Conservation (phyloP, 2,888 invertebrate species). For the Ditula angustiorana region DNA sequence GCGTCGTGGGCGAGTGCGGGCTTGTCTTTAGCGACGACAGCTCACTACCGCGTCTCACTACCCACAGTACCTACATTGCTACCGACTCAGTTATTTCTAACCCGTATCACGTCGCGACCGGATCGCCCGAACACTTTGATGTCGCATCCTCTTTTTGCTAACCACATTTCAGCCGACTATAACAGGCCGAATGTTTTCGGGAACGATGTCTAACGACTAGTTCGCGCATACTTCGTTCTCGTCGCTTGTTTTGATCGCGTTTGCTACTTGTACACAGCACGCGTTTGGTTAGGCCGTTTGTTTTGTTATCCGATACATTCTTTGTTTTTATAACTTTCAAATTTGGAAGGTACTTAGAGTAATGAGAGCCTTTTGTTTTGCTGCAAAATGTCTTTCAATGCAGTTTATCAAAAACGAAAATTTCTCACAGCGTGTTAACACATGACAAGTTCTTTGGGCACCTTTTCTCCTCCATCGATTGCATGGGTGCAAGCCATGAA, state of each 20-base stretch:
- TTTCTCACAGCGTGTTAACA: background rate
- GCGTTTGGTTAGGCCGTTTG: background rate
- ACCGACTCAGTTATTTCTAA: constrained; percentile 70
- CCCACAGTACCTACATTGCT: constrained; percentile 41
- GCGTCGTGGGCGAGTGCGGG: constrained; percentile 65
- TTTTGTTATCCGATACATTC: background rate
- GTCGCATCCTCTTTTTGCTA: constrained; percentile 82
- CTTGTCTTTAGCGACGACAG: constrained; percentile 66
- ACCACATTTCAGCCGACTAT: constrained; percentile 72
- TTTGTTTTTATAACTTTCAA: background rate
- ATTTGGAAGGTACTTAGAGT: background rate
- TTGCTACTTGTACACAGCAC: constrained; percentile 17
- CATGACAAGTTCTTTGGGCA: constrained; percentile 22
- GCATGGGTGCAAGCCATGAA: constrained; percentile 20
- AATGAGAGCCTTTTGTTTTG: background rate
- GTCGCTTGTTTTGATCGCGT: constrained; percentile 49
- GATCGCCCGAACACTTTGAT: constrained; percentile 80
- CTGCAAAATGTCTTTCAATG: constrained; percentile 4
- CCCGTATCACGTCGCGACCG: constrained; percentile 78
- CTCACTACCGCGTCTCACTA: constrained; percentile 50
- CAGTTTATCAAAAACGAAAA: background rate
- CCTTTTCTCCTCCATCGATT: constrained; percentile 17
- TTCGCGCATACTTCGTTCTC: constrained; percentile 56
- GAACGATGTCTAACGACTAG: constrained; percentile 69
- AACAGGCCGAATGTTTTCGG: constrained; percentile 76